Evolutionary conservation across 1,140 invertebrate species (phyloP).

Genomic region (Cryptotermes secundus): DNA sequence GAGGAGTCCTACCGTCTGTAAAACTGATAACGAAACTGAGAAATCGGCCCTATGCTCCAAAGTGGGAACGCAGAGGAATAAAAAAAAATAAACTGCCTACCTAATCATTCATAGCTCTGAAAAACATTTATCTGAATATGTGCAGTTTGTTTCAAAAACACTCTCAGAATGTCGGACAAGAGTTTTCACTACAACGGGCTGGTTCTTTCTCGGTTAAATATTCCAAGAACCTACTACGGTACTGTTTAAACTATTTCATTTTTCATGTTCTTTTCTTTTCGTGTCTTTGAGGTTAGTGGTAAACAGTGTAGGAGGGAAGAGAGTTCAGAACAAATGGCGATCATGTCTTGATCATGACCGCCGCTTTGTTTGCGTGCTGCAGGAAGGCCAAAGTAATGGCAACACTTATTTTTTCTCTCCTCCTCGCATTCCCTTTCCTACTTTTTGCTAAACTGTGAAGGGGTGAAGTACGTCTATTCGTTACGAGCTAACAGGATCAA

Average conservation of each 20-base stretch:
- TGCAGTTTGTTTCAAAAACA: no score
- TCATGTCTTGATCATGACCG: neutral
- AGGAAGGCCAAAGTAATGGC: neutral
- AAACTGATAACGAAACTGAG: no score
- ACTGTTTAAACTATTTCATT: neutral
- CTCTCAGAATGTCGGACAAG: no score
- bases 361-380: neutral
- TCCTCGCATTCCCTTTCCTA: neutral
- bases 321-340: neutral
- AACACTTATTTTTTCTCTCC: constrained; percentile 5
- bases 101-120: no score
- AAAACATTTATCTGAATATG: no score
- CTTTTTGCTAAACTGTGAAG: constrained; percentile 2
- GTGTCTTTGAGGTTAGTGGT: neutral
- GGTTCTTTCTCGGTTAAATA: neutral
- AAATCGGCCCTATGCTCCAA: no score
- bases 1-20: no score
- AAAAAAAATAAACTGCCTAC: no score
- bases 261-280: neutral
- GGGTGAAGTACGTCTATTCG: neutral
- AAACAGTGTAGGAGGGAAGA: neutral
- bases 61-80: no score
- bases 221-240: neutral
- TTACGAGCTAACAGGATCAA: constrained; percentile 6
- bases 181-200: no score